Evolutionary conservation across 2,888 invertebrate genomes (phyloP).

Genomic region (Drosophila ustulata): DNA sequence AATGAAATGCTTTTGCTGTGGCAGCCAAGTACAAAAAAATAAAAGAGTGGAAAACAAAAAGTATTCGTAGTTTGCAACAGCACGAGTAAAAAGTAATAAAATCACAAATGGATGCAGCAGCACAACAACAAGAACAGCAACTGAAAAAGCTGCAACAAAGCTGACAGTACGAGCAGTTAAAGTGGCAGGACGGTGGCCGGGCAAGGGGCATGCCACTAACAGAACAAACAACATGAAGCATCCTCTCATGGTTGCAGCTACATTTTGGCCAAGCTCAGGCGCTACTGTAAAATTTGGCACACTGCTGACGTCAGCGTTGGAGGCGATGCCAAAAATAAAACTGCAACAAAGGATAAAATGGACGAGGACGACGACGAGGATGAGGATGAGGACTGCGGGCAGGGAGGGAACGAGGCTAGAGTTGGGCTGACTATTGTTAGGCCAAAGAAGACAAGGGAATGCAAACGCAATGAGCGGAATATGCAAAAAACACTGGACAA

Average conservation of each 20-base stretch:
- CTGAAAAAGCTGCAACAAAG: conserved; percentile 57
- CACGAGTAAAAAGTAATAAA: conserved; percentile 66
- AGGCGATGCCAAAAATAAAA: conserved; percentile 59
- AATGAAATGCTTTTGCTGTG: conserved; percentile 66
- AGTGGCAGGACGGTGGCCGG: not conserved
- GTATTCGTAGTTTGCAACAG: conserved; percentile 32
- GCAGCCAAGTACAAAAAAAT: conserved; percentile 21
- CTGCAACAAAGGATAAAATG: conserved; percentile 65
- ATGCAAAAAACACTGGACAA: conserved; percentile 35
- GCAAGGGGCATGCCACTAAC: conserved; percentile 20
- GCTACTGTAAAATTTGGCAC: conserved; percentile 56
- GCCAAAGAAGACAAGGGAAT: conserved; percentile 5
- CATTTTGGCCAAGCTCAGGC: conserved; percentile 60
- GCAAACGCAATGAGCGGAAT: not conserved
- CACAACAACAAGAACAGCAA: conserved; percentile 22
- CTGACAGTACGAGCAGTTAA: conserved; percentile 18
- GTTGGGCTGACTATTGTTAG: conserved; percentile 45
- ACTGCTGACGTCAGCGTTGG: conserved; percentile 75
- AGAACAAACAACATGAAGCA: conserved; percentile 55
- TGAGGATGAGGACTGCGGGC: too few species aligned
- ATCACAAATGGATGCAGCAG: conserved; percentile 72
- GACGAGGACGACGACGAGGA: not conserved
- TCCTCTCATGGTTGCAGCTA: conserved; percentile 56
- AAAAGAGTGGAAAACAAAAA: not conserved
- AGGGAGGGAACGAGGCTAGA: not conserved